Evolutionary conservation across 64 coral and sea anemone species (phyloP), one percentile per base, ranked within the genome.

Genomic region (Anthopleura sola): DNA sequence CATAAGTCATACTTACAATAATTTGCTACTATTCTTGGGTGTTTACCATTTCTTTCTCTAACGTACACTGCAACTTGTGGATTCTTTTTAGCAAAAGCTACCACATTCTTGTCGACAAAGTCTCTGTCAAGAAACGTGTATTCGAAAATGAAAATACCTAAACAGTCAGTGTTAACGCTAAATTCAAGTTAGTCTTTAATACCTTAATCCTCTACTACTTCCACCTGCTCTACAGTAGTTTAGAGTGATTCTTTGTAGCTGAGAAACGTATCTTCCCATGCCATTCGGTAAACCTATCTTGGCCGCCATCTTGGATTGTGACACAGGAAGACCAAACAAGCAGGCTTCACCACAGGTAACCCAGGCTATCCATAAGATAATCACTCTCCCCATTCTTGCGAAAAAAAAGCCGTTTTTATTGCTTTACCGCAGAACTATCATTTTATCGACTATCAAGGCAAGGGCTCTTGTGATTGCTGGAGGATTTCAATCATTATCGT

Each of bases 191-290:
- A 17, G 20, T 37, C 21, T 36, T 77, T 2, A 11, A 15, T 92
- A 98, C 96, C 96, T 98, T 91, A 98, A 12, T 46, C 92, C 96
- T 90, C 96, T 89, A 64, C 96, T 98, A 49, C 96, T 98, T 64
- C 96, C 96, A 39, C 96, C 96, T 0, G 69, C 83, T 64, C 89
- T 91, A 86, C 96, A 98, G 58, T 94, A 98, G 62, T 98, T 98
- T 16, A 98, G 85, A 14, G 92, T 94, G 78, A 98, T 38, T 33
- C 96, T 86, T 78, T 94, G 86, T 36, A 98, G 74, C 39, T 94
- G 96, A 46, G 92, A 94, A 82, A 98, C 92, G 87, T 89, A 98
- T 26, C 96, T 86, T 19, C 95, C 95, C 15, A 93, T 44, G 40
- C 82, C 88, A 58, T 87, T 86, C 20, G 87, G 74, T 13, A 85